Base-by-base conservation (phyloP, 2,113 vertebrate genomes). In the Lichenostomus cassidix region DNA sequence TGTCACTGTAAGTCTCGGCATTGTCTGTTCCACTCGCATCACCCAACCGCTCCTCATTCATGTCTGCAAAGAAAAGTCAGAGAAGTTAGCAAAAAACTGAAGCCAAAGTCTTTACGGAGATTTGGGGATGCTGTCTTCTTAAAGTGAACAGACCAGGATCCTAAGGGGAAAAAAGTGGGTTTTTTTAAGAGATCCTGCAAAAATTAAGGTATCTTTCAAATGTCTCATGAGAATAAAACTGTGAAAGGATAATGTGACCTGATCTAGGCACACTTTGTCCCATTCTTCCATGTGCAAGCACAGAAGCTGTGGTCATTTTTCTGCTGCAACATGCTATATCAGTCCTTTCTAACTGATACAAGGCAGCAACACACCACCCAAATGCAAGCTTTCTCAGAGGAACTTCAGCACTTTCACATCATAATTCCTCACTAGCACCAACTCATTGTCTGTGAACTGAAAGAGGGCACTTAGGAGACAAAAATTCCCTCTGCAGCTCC, bases 1-100 rank as follows among this genome's bases (percentile, higher is more conserved):
- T 99, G 95, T 99, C 99, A n/a, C 99, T 99, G 97, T 98, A 98
- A 93, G 96, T 98, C 52, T 99, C 98, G 0, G 98, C 94, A 68
- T 97, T 99, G 52, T 99, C 99, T 11, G 96, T 95, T 20, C 98
- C 97, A 4, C 98, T 98, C 69, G 95, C 83, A 20, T 99, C 99
- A 47, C 98, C 98, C 33, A 98, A 90, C 7, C 92, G 95, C 15
- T 99, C 99, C 55, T 99, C 99, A 18, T 94, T 82, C 53, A 98
- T 5, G 11, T 99, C 99, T 99, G 97, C 96, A 97, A 97, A 88
- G 60, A 97, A 91, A 98, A 79, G 56, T 85, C 64, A 97, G 63
- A 65, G 14, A 87, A 56, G 46, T 97, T 95, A 97, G 90, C 18
- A 21, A 60, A 81, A 80, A 83, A 50, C 5, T 37, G 28, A 64